Base-by-base conservation (phyloP, 2,797 vertebrate genomes). In the Phaenicophaeus curvirostris region DNA sequence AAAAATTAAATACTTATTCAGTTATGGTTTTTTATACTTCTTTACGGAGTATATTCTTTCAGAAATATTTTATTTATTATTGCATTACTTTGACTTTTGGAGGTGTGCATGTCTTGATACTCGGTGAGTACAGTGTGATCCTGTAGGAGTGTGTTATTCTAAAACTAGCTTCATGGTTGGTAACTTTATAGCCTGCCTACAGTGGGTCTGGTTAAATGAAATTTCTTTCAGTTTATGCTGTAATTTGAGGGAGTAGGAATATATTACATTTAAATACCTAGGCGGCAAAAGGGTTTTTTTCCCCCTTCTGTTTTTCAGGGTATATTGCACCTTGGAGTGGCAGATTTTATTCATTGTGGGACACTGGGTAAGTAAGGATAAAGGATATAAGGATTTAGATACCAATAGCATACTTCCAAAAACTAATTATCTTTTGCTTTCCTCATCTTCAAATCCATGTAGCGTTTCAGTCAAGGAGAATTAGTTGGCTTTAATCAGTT, bases 281-380 rank as follows among this genome's bases (percentile, higher is more conserved):
- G 67, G 61, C 35, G 84, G 55, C 68, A 79, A 77, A 88, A 79
- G 23, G 2, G 1, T 5, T 74, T 91, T 93, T 71, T 76, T 7
- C 5, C 15, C 15, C 2, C 5, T 78, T 73, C 46, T 94, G 83
- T 95, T 87, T 97, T 97, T 69, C 93, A 99, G 99, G 99, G 95
- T 99, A 99, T 98, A 99, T 99, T 72, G 99, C 99, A 94, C 99
- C 99, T 12, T 99, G 99, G 99, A 99, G 99, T 97, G 99, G 99
- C 58, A 99, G 99, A 73, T 99, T 99, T 98, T 99, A 99, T 95
- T 99, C 99, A 25, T 95, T 99, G 67, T 99, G 99, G 99, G 99
- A 99, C 97, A 99, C 99, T 17, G 99, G 99, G 99, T 99, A 98
- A 98, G 99, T 97, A 92, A 89, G 42, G 54, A 96, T 84, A 57